Conservation (phyloP, 2,113 vertebrate genomes). For the Larimichthys crocea region DNA sequence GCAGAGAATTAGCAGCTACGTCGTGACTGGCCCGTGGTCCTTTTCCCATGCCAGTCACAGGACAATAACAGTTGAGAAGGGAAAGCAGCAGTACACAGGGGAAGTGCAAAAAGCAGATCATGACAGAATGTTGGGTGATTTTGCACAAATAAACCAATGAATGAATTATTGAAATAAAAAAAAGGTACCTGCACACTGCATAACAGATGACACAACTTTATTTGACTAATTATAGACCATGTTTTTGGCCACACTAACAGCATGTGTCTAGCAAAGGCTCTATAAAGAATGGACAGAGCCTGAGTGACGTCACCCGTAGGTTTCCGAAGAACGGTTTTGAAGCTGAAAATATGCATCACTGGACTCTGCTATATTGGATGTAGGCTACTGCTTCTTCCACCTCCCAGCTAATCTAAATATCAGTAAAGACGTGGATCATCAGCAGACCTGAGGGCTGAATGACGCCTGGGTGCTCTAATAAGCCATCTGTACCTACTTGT, state of each 20-base stretch:
- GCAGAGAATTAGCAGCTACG: slow-evolving; percentile 59
- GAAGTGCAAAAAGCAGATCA: not conserved
- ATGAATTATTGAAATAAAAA: not conserved
- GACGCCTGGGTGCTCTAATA: no score
- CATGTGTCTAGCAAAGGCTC: not conserved
- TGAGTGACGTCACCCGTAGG: no score
- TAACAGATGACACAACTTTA: not conserved
- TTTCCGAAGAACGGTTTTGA: no score
- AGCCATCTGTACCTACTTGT: no score
- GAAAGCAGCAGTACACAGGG: not conserved
- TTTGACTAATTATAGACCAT: not conserved
- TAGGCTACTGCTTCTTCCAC: no score
- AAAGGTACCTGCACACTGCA: not conserved
- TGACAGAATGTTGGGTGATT: not conserved
- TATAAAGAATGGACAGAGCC: no score
- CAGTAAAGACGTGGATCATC: no score
- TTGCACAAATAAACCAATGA: not conserved
- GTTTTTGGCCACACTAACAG: not conserved
- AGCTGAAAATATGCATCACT: no score
- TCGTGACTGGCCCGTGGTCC: slow-evolving; percentile 14
- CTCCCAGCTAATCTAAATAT: no score
- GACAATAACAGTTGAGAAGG: slow-evolving; percentile 13
- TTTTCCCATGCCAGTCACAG: not conserved
- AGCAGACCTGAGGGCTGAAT: no score
- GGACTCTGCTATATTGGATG: no score